Conservation (phyloP, 2,797 vertebrate genomes). For the Onychomys leucogaster region DNA sequence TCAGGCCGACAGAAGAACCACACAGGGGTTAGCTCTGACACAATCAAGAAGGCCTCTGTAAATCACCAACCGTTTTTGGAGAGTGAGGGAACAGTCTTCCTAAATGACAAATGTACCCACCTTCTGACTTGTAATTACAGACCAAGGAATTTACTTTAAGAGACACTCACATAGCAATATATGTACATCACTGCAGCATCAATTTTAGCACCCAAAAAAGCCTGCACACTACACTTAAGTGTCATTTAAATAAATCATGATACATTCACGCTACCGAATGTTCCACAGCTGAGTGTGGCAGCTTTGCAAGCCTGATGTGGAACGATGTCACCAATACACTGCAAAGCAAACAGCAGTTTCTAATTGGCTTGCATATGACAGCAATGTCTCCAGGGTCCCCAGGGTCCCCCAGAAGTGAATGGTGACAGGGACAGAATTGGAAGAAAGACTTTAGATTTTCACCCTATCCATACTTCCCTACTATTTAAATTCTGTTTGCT, state of each 20-base stretch:
- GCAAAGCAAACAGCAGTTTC: background rate
- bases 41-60: background rate
- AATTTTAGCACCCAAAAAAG: conserved; percentile 16
- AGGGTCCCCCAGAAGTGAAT: background rate
- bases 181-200: background rate
- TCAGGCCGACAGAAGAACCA: background rate
- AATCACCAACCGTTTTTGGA: background rate
- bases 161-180: background rate
- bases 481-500: conserved; percentile 7
- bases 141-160: conserved; percentile 8
- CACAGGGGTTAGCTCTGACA: background rate
- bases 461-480: background rate
- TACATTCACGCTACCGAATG: background rate
- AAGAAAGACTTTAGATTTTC: conserved; percentile 1
- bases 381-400: background rate
- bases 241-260: conserved; percentile 11
- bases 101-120: background rate
- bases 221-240: background rate
- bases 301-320: background rate
- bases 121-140: conserved; percentile 17
- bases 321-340: background rate
- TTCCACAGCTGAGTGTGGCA: background rate
- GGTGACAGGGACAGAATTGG: background rate
- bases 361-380: background rate
- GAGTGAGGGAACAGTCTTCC: background rate